Evolutionary conservation across 1,140 invertebrate species (phyloP).

Genomic region (Tetramorium simillimum): DNA sequence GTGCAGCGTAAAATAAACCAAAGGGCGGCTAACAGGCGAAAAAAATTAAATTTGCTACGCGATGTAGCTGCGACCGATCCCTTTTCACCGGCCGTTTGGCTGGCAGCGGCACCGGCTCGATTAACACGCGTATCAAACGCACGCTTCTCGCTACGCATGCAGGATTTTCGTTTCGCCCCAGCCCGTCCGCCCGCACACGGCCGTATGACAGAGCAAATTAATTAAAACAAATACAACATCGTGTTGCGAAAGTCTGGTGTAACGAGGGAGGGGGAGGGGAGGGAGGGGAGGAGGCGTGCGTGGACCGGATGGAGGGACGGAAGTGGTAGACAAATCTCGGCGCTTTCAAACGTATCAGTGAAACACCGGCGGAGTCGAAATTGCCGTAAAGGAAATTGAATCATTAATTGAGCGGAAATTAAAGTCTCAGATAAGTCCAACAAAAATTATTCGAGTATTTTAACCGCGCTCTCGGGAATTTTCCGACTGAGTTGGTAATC

Average conservation of each 20-base stretch:
- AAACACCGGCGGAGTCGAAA: background rate
- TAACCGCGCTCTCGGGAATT: conserved; percentile 20
- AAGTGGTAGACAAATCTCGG: conserved; percentile 17
- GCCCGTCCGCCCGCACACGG: background rate
- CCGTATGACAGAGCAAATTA: conserved; percentile 52
- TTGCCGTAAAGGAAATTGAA: conserved; percentile 18
- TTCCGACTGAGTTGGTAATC: conserved; percentile 4
- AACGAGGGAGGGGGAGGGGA: background rate
- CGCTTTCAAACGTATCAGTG: background rate
- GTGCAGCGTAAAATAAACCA: conserved; percentile 54
- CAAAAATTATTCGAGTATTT: conserved; percentile 38
- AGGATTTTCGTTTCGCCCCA: conserved; percentile 18
- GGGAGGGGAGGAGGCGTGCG: background rate
- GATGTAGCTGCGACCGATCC: conserved; percentile 52
- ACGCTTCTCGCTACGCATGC: conserved; percentile 28
- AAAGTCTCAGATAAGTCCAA: background rate
- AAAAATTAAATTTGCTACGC: conserved; percentile 57
- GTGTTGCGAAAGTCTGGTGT: conserved; percentile 18
- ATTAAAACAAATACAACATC: conserved; percentile 58
- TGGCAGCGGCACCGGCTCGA: conserved; percentile 30
- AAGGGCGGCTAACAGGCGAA: conserved; percentile 30
- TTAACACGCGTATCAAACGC: conserved; percentile 57
- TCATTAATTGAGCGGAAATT: conserved; percentile 47
- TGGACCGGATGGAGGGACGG: background rate
- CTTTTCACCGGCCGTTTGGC: conserved; percentile 43